These are phyloP conservation scores for Holocentrus rufus DNA, from an alignment of 2,797 vertebrate species.

Conservation along the genomic window DNA sequence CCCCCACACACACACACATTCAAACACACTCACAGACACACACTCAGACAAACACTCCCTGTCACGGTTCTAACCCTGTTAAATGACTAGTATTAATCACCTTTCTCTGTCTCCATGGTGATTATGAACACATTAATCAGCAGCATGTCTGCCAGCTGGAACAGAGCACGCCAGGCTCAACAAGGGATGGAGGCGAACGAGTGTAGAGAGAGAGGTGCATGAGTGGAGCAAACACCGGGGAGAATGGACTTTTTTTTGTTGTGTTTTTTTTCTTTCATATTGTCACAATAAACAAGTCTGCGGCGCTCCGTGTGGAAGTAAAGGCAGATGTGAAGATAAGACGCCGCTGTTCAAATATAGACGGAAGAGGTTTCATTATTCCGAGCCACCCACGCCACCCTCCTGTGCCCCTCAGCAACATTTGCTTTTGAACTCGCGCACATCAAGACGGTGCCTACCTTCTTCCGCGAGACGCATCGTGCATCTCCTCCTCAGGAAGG, in stretches of 20 bases:
- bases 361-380: conserved; percentile 24
- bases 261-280: conserved; percentile 1
- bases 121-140: conserved; percentile 77
- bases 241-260: conserved; percentile 27
- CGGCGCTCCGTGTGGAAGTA: conserved; percentile 18
- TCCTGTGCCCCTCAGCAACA: conserved; percentile 23
- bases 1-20: conserved; percentile 9
- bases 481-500: neutral
- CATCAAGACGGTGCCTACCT: conserved; percentile 12
- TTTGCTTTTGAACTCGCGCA: conserved; percentile 8
- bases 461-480: conserved; percentile 1
- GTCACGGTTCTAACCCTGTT: conserved; percentile 52
- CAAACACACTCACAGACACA: conserved; percentile 24
- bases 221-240: conserved; percentile 13
- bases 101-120: conserved; percentile 65
- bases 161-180: conserved; percentile 39
- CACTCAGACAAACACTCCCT: conserved; percentile 45
- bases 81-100: conserved; percentile 77
- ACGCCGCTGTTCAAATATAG: conserved; percentile 40
- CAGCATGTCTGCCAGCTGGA: conserved; percentile 63
- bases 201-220: conserved; percentile 1
- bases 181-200: conserved; percentile 24
- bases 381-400: conserved; percentile 26
- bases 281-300: conserved; percentile 22
- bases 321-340: conserved; percentile 3